Evolutionary conservation across 2,888 invertebrate species (phyloP).

Genomic region (Masnerella sp.): DNA sequence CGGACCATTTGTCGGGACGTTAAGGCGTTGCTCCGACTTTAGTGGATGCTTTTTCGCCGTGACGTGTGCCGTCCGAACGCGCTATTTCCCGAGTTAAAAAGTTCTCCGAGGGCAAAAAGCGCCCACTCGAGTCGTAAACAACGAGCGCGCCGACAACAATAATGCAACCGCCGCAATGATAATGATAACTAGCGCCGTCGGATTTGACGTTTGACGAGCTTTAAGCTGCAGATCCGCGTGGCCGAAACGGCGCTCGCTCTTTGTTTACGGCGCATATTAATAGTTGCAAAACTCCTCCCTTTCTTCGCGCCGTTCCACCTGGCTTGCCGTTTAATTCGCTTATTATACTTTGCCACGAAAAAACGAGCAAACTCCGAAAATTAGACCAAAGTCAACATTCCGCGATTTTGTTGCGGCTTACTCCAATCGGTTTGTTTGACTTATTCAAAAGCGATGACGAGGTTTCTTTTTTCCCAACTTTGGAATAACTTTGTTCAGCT

Average conservation of each 20-base stretch:
- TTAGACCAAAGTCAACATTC: too few relatives aligned
- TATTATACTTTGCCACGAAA: neutral
- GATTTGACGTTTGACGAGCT: constrained; percentile 12
- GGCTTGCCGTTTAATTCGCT: neutral
- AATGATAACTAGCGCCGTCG: too few relatives aligned
- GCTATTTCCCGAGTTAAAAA: constrained; percentile 6
- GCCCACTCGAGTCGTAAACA: neutral
- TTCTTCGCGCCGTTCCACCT: too few relatives aligned
- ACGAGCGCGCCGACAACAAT: neutral
- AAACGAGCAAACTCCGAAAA: neutral
- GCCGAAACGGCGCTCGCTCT: constrained; percentile 4
- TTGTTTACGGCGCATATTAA: constrained; percentile 29
- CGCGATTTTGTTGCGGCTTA: too few relatives aligned
- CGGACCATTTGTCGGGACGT: constrained; percentile 45
- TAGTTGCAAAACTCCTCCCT: constrained; percentile 5
- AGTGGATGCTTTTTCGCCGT: constrained; percentile 29
- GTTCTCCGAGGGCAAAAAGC: neutral
- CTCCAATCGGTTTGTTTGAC: too few relatives aligned
- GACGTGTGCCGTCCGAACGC: constrained; percentile 23
- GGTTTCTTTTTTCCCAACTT: too few relatives aligned
- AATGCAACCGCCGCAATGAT: too few relatives aligned
- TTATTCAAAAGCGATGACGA: too few relatives aligned
- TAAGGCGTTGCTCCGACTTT: constrained; percentile 44
- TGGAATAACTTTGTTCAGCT: too few relatives aligned
- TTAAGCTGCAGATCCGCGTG: constrained; percentile 1